These are phyloP conservation scores for Sparidentex hasta DNA, from an alignment of 2,797 vertebrate genomes.

Conservation along the genomic window DNA sequence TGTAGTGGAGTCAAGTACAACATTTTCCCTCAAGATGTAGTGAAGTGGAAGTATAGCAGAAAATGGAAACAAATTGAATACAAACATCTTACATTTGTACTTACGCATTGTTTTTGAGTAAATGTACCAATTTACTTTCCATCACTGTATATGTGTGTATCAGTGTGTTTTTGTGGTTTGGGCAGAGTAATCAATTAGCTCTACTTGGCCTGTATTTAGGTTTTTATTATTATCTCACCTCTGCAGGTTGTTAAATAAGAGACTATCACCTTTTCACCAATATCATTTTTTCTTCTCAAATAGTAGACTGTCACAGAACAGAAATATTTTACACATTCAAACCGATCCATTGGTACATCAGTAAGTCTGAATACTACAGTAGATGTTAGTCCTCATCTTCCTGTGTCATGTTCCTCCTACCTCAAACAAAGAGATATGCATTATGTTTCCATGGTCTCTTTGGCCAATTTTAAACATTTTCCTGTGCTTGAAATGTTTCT, in stretches of 20 bases:
- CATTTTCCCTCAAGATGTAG: no score
- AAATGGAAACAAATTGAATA: no score
- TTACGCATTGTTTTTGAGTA: no score
- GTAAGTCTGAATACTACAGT: neutral
- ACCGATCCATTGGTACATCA: neutral
- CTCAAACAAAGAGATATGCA: neutral
- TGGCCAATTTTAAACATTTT: neutral
- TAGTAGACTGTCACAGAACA: neutral
- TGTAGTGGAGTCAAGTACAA: no score
- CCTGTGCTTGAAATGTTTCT: neutral
- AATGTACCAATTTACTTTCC: no score
- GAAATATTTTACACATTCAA: neutral
- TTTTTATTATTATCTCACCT: neutral
- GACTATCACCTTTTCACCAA: no score
- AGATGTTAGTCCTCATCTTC: neutral
- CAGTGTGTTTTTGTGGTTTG: neutral
- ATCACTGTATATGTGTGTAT: neutral
- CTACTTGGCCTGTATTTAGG: neutral
- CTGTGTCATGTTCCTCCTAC: neutral
- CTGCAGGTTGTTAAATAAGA: neutral
- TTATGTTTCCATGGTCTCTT: neutral
- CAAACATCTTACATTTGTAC: no score
- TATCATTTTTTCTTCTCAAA: neutral
- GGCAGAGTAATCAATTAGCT: neutral
- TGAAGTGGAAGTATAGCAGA: no score